Percentiles rank a stretch among this genome's conserved stretches.
Evolutionary conservation across 2,888 invertebrate genomes (phyloP).

Genomic region (Frankliniella intonsa): DNA sequence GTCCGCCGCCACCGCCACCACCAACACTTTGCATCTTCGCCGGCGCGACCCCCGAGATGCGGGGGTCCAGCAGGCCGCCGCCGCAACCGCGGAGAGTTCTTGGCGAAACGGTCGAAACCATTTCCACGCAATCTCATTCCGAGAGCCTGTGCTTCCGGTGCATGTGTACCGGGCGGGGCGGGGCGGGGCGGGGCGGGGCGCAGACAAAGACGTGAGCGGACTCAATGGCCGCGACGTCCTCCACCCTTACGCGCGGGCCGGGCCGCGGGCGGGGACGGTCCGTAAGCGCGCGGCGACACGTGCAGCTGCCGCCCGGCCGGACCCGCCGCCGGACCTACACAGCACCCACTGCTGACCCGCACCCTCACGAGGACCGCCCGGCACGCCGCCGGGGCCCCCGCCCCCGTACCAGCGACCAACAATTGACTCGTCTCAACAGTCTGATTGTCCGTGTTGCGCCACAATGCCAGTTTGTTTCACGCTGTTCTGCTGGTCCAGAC

Average conservation of each 20-base stretch:
- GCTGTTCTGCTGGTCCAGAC: neutral
- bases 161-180: neutral
- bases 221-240: neutral
- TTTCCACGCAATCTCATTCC: neutral
- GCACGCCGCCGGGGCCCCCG: neutral
- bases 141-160: neutral
- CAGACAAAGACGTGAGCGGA: neutral
- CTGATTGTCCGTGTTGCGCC: slow-evolving; percentile 8
- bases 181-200: neutral
- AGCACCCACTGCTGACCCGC: neutral
- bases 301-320: too few relatives aligned
- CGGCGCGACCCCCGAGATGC: too few relatives aligned
- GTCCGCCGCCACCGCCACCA: too few relatives aligned
- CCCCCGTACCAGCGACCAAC: neutral
- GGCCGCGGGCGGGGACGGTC: neutral
- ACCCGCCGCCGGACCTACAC: neutral
- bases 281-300: too few relatives aligned
- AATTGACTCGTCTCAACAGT: neutral
- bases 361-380: too few relatives aligned
- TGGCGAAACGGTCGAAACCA: slow-evolving; percentile 1
- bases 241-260: neutral
- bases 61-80: neutral
- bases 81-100: neutral
- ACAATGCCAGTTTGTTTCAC: slow-evolving; percentile 20
- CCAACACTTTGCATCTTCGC: too few relatives aligned